Base-by-base conservation (phyloP, 2,888 invertebrate genomes). In the Agriopis aurantiaria region DNA sequence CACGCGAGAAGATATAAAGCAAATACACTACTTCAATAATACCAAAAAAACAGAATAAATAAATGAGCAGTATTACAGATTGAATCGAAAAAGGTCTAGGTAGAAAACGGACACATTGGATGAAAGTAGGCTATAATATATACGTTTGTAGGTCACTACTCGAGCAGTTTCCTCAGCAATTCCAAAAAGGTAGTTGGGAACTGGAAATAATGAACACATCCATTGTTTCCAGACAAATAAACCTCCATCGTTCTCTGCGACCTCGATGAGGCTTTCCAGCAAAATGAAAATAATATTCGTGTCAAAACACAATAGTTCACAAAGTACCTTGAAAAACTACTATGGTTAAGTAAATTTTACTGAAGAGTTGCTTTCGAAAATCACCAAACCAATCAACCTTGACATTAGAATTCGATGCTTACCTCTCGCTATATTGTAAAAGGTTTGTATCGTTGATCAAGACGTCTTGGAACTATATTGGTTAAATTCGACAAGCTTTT, bases 151-250 rank as follows among this genome's bases (percentile, higher is more conserved):
- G 70, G 73, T 74, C 73, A 69, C 63, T 69, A 58, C 70, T 69
- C 52, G 56, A 72, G 66, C 56, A 11, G 61, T 33, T 59, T 53
- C 59, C 68, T 48, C 68, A 17, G 65, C 56, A 8, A 62, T 64
- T 74, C 72, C 69, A 43, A 69, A 63, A 63, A 82, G 74, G 75
- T 75, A 82, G 73, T 78, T 74, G 73, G 78, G 80, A 77, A 72
- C 76, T 78, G 74, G 63, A 74, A 75, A 73, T 73, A 77, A 82
- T 80, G 75, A 80, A 79, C 72, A 71, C 73, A 65, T 53, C 77
- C 77, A 84, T 87, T 86, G 85, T 85, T 72, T 58, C 58, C 70
- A 70, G 62, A 70, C 68, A 79, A 82, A 82, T 80, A 81, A 83
- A 74, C 76, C 70, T 67, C 74, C 69, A 63, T 67, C 12, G 68